Conservation (phyloP, 2,113 vertebrate species). For the Mus pahari region DNA sequence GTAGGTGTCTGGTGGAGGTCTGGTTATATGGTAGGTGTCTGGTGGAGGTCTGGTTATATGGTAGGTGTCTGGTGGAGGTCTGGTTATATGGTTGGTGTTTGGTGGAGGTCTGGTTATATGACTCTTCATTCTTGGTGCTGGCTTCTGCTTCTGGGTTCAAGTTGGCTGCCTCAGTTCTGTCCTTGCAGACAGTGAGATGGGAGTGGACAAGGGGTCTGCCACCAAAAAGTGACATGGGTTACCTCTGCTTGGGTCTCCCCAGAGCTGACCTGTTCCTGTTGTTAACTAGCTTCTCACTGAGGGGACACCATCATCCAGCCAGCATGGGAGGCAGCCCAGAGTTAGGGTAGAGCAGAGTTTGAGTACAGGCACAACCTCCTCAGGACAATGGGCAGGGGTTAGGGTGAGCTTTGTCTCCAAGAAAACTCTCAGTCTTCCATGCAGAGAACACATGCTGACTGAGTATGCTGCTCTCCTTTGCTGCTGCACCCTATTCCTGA, state of each 20-base stretch:
- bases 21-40: background rate
- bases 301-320: background rate
- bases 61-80: background rate
- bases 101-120: background rate
- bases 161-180: background rate
- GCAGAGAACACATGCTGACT: background rate
- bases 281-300: background rate
- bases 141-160: background rate
- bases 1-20: background rate
- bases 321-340: rapidly evolving
- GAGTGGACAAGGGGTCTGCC: background rate
- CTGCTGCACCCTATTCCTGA: background rate
- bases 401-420: background rate
- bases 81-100: background rate
- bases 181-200: background rate
- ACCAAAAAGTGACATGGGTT: rapidly evolving
- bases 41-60: too few relatives aligned
- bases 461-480: background rate
- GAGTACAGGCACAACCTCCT: background rate
- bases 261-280: background rate
- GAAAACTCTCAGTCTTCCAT: too few relatives aligned
- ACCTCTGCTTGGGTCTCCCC: background rate
- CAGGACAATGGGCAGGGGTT: rapidly evolving
- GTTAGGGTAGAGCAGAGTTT: background rate
- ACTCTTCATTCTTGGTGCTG: background rate